Conservation (phyloP, 2,888 invertebrate species). For the Campopleginae sp. region DNA sequence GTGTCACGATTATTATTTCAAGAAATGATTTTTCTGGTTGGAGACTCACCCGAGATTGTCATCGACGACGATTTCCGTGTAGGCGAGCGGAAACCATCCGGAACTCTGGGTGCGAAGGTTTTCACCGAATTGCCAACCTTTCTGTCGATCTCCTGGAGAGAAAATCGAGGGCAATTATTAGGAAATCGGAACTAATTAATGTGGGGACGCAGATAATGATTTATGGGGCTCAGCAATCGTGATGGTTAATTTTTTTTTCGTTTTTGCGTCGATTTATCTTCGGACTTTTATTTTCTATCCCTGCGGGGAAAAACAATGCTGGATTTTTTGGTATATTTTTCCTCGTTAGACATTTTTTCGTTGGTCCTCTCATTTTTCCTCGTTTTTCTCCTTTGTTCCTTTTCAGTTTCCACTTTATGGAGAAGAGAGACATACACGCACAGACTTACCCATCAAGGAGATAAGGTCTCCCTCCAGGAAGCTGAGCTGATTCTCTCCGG, state of each 20-base stretch:
- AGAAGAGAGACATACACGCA: conserved; percentile 12
- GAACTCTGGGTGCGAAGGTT: conserved; percentile 95
- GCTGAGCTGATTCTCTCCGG: conserved; percentile 95
- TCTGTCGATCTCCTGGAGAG: conserved; percentile 90
- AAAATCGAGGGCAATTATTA: neutral
- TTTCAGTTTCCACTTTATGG: conserved; percentile 55
- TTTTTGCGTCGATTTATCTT: neutral
- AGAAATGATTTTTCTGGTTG: neutral
- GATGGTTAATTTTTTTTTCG: neutral
- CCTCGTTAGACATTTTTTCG: conserved; percentile 20
- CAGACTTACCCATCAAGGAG: conserved; percentile 89
- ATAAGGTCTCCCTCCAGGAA: conserved; percentile 96
- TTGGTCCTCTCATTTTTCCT: conserved; percentile 7
- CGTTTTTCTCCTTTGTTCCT: conserved; percentile 46
- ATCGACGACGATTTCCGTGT: conserved; percentile 92
- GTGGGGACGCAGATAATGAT: neutral
- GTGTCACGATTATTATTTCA: neutral
- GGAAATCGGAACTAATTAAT: conserved; percentile 1
- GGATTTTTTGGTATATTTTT: conserved; percentile 44
- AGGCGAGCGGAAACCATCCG: conserved; percentile 98
- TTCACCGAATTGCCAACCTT: conserved; percentile 99
- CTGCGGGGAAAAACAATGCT: conserved; percentile 38
- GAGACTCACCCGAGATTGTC: conserved; percentile 87
- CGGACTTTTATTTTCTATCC: neutral
- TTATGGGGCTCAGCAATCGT: neutral